Conservation (phyloP, 1,140 invertebrate species). For the Platorchestia sp. region DNA sequence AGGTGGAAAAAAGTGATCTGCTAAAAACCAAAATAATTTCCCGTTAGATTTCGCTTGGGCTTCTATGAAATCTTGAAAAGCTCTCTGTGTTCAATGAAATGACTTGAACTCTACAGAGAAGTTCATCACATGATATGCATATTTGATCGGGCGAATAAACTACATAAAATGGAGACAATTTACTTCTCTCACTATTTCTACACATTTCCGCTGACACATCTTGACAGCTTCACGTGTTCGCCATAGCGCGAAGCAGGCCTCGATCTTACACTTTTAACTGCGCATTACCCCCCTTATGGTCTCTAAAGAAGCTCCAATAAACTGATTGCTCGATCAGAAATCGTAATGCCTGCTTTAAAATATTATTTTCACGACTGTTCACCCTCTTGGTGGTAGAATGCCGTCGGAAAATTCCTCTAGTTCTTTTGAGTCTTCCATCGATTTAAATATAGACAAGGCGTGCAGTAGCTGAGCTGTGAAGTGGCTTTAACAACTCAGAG, state of each 20-base stretch:
- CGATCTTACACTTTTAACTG: background rate
- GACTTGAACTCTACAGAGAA: too few species aligned
- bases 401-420: background rate
- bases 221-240: background rate
- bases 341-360: background rate
- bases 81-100: too few species aligned
- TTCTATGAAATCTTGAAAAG: too few species aligned
- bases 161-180: background rate
- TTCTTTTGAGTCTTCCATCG: background rate
- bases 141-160: background rate
- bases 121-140: too few species aligned
- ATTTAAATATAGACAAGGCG: background rate
- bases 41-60: too few species aligned
- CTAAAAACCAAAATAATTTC: too few species aligned
- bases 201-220: too few species aligned
- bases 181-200: background rate
- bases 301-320: background rate
- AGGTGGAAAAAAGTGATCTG: background rate
- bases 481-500: background rate
- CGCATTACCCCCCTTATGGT: background rate
- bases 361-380: background rate
- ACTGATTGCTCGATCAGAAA: background rate
- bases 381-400: background rate
- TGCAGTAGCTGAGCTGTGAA: background rate
- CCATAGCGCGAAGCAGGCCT: background rate